phyloP scores from a whole-genome alignment of 2,113 vertebrate genomes.

The Puntigrus tetrazona region DNA sequence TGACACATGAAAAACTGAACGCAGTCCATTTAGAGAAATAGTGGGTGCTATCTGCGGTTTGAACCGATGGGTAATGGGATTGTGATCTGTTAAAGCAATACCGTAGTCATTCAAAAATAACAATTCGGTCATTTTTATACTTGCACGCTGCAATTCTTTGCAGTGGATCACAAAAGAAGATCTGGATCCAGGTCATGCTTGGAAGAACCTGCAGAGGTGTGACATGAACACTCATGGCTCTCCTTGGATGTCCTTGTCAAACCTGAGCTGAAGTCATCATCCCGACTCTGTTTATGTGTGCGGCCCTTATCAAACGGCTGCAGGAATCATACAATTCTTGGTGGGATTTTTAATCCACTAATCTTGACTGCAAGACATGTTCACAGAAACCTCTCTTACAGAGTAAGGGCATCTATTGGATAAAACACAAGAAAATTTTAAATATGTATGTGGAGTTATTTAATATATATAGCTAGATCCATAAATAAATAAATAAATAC shows the following conservation, averaged over 20 bases:
- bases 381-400: constrained; percentile 38
- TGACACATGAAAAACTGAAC: constrained; percentile 14
- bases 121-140: not conserved
- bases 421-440: not conserved
- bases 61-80: not conserved
- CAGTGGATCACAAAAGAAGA: not conserved
- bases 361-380: constrained; percentile 54
- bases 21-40: constrained; percentile 18
- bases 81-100: not conserved
- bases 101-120: not conserved
- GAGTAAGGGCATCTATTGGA: not conserved
- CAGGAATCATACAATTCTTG: constrained; percentile 54
- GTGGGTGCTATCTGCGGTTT: constrained; percentile 38
- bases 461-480: not conserved
- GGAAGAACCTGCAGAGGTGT: not conserved
- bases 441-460: not conserved
- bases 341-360: constrained; percentile 55
- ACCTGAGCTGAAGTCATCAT: constrained; percentile 15
- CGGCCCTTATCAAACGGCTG: constrained; percentile 57
- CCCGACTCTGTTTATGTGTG: constrained; percentile 52
- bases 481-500: not conserved
- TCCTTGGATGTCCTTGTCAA: constrained; percentile 28
- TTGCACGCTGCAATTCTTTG: not conserved
- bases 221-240: not conserved
- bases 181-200: not conserved